Evolutionary conservation across 2,797 vertebrate species (phyloP).

Genomic region (Tokudaia muenninki): DNA sequence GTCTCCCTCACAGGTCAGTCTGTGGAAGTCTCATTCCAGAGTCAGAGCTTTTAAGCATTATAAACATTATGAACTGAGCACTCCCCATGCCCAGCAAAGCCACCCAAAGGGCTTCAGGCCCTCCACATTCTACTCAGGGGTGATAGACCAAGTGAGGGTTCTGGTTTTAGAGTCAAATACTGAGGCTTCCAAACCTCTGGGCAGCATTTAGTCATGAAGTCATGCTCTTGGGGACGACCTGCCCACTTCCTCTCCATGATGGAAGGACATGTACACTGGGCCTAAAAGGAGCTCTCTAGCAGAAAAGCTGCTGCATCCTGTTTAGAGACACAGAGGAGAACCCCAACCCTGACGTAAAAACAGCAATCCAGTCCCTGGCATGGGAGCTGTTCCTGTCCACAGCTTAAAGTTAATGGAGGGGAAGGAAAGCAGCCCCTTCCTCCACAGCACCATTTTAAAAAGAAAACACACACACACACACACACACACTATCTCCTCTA

Average conservation of each 20-base stretch:
- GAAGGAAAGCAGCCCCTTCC: neutral
- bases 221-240: neutral
- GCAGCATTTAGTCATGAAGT: neutral
- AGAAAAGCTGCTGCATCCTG: neutral
- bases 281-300: neutral
- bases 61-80: neutral
- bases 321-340: neutral
- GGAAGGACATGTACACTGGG: neutral
- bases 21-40: neutral
- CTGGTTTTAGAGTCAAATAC: neutral
- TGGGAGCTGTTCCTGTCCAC: neutral
- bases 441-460: neutral
- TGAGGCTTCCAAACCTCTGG: neutral
- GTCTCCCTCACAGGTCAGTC: neutral
- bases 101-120: neutral
- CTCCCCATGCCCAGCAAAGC: neutral
- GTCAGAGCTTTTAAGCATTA: neutral
- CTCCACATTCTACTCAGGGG: slow-evolving; percentile 1
- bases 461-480: neutral
- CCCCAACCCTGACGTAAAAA: neutral
- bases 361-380: accelerated
- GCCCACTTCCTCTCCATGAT: neutral
- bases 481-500: neutral
- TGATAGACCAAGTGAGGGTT: neutral
- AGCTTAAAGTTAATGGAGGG: neutral